Base-by-base conservation (phyloP, 2,888 invertebrate species). In the Ormyrus pomaceus region DNA sequence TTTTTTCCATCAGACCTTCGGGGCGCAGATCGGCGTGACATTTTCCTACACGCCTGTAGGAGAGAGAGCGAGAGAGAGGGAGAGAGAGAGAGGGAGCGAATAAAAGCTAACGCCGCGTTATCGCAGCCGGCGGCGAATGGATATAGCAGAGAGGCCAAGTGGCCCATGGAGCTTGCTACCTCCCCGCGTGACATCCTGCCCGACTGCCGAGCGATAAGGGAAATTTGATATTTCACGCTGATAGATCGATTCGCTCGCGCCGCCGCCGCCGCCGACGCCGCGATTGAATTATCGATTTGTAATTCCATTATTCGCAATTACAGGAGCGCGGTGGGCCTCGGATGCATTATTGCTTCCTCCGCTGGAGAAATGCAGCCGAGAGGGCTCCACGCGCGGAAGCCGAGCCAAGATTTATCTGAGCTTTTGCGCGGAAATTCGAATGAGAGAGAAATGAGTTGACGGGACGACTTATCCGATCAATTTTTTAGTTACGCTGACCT, bases 201-300 rank as follows among this genome's bases (percentile, higher is more conserved):
- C 6, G 50, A 55, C 66, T 55, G 66, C 65, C 34, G 50, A 66
- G 45, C 75, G 81, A 81, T 81, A 79, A 74, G 76, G 79, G 75
- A 76, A 82, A 82, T 82, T 82, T 79, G 77, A 82, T 82, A 82
- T 82, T 82, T 82, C 79, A 79, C 76, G 75, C 72, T 74, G 79
- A 81, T 81, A 78, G 78, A 68, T 81, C 71, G 80, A 51, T 50
- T 9, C 64, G 11, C 70, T 7, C 51, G 9, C 53, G 45, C 55
- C 45, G 34, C 11, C 70, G 11, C 9, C 6, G 0, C 11, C 62
- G 61, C 11, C 45, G 34, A 8, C 45, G 68, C 11, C 3, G 50
- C 65, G 58, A 74, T 82, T 79, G 77, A 79, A 79, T 79, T 77
- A 82, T 79, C 74, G 77, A 82, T 79, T 77, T 68, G 70, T 77